Percentiles rank a stretch among this genome's conserved stretches.
These are phyloP conservation scores for Lepetodrilus schrolli DNA, from an alignment of 2,888 invertebrate species.

Conservation along the genomic window DNA sequence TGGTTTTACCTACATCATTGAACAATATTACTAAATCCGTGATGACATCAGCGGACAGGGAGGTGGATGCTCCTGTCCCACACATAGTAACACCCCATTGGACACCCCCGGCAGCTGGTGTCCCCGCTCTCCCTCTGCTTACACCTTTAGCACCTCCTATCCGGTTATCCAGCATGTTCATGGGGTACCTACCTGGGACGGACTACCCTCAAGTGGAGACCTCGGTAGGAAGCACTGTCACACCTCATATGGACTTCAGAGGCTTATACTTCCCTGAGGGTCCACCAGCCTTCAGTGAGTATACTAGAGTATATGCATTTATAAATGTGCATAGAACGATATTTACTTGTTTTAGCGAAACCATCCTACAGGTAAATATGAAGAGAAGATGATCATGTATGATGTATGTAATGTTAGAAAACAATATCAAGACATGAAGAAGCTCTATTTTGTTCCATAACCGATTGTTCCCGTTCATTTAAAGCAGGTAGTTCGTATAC, in stretches of 20 bases:
- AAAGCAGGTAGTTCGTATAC: no score
- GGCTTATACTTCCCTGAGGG: background rate
- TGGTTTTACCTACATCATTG: no score
- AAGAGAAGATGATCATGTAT: no score
- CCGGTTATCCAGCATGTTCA: background rate
- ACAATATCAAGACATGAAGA: no score
- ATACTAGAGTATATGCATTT: no score
- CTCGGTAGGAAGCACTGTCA: background rate
- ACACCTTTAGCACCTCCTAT: background rate
- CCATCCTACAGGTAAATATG: no score
- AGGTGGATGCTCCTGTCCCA: background rate
- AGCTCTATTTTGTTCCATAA: no score
- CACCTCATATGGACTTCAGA: background rate
- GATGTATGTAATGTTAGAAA: no score
- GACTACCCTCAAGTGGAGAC: background rate
- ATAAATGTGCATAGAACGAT: no score
- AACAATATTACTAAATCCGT: no score
- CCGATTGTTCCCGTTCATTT: no score
- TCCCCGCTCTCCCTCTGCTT: background rate
- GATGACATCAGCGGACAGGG: background rate
- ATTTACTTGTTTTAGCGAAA: no score
- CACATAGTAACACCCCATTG: background rate
- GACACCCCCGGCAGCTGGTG: background rate
- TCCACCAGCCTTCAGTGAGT: constrained; percentile 7
- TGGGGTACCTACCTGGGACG: constrained; percentile 12